Base-by-base conservation (phyloP, 2,797 vertebrate genomes). In the Enteromius trimaculatus region DNA sequence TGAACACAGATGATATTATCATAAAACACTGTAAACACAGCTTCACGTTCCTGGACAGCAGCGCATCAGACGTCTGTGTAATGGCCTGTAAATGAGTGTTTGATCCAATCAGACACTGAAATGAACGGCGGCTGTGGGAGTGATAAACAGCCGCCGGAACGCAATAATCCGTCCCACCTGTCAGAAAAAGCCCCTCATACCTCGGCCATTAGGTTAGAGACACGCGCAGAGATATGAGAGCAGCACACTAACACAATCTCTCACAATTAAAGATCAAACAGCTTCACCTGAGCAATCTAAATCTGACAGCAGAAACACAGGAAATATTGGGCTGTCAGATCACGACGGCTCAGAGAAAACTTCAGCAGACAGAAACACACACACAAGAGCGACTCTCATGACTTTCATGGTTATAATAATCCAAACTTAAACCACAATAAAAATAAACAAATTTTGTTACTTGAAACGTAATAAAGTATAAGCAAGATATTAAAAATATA, bases 171-270 rank as follows among this genome's bases (percentile, higher is more conserved):
- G 42, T 51, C 78, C 66, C 19, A 64, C 77, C 84, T 29, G 77
- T 86, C 82, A 87, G 60, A 79, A 10, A 53, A 84, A 87, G 84
- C 64, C 58, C 58, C 76, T 87, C 53, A 81, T 82, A 79, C 85
- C 42, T 7, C 64, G 39, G 81, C 51, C 83, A 90, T 88, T 81
- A 83, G 87, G 87, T 90, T 88, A 89, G 29, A 14, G 23, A 42
- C 72, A 23, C 74, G 21, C 39, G 6, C 17, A 6, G 3, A 51
- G 60, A 71, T 72, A 42, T 51, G 74, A 84, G 42, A 68, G 47
- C 65, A 83, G 62, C 44, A 39, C 76, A 31, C 21, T 53, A 87
- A 79, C 81, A 76, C 76, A 79, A 83, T 85, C 66, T 83, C 74
- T 49, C 2, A 77, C 81, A 82, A 88, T 90, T 87, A 89, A 83